These are phyloP conservation scores for Scolopax bukidnonensis DNA, from an alignment of 2,797 vertebrate genomes.

Conservation along the genomic window DNA sequence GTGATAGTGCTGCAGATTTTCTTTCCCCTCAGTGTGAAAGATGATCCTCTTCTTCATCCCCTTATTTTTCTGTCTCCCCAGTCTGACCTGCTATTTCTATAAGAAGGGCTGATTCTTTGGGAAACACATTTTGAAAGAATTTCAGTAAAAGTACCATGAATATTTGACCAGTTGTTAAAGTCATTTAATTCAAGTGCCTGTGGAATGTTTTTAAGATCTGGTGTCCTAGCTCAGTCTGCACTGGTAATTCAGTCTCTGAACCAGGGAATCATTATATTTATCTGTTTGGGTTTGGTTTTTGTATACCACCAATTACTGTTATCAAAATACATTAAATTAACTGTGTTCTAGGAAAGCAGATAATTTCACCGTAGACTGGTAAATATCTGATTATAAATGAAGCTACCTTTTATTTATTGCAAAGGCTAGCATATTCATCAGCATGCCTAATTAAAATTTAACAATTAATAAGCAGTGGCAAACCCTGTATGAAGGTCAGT, in stretches of 20 bases:
- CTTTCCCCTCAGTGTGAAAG: background rate
- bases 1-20: background rate
- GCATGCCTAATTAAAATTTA: slow-evolving; percentile 81
- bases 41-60: background rate
- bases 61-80: background rate
- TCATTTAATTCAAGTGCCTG: background rate
- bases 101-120: background rate
- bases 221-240: background rate
- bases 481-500: slow-evolving; percentile 75
- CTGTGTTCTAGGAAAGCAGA: slow-evolving; percentile 61
- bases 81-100: background rate
- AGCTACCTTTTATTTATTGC: slow-evolving; percentile 74
- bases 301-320: slow-evolving; percentile 30
- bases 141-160: background rate
- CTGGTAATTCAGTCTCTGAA: background rate
- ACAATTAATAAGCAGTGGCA: slow-evolving; percentile 79
- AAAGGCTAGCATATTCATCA: slow-evolving; percentile 77
- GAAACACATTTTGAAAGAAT: background rate
- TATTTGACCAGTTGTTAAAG: background rate
- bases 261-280: background rate
- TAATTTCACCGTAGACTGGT: slow-evolving; percentile 45
- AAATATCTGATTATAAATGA: slow-evolving; percentile 58
- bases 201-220: background rate
- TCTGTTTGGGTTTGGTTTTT: slow-evolving; percentile 29
- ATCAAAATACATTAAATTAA: slow-evolving; percentile 55